Evolutionary conservation across 1,140 invertebrate species (phyloP), one percentile per base, ranked within the genome.

Genomic region (Drosophila tropicalis): DNA sequence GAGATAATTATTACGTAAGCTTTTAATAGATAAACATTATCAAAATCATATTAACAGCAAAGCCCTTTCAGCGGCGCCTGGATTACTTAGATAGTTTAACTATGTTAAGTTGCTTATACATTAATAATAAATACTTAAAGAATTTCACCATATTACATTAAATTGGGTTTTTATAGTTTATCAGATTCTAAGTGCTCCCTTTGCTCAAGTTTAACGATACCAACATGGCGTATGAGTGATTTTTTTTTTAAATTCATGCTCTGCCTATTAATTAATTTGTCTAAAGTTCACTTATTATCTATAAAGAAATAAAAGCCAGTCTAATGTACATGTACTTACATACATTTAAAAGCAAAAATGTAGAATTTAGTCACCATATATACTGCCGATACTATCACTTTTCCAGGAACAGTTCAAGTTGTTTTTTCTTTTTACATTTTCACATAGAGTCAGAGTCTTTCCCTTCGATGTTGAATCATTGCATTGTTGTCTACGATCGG

Each of bases 401-500:
- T 51, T 22, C 44, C 10, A 22, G 44, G 44, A 51, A 51, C 17
- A 51, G 3, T 19, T 22, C 17, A 51, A 51, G 17, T 4, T 22
- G 44, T 51, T 51, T 47, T 47, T 17, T 13, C 17, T 44, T 15
- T 44, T 15, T 17, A 1, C 5, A 44, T 5, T n/a, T n/a, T n/a
- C 13, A 5, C 13, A 5, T 13, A 6, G 13, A 6, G 13, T 15
- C n/a, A 15, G 7, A 17, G 15, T 44, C 41, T 70, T 54, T 57
- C 41, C 55, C 40, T 13, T 60, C 10, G 29, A 29, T 22, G 67
- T 34, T 41, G 3, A 70, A 67, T 70, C 66, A 62, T n/a, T 58
- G 41, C 10, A 39, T 34, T 71, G 67, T 34, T 39, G 55, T 32
- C 36, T 47, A 71, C 44, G 44, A 19, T 51, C 17, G 17, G 2